phyloP scores from a whole-genome alignment of 2,888 invertebrate genomes.

The Melinopterus prodromus region DNA sequence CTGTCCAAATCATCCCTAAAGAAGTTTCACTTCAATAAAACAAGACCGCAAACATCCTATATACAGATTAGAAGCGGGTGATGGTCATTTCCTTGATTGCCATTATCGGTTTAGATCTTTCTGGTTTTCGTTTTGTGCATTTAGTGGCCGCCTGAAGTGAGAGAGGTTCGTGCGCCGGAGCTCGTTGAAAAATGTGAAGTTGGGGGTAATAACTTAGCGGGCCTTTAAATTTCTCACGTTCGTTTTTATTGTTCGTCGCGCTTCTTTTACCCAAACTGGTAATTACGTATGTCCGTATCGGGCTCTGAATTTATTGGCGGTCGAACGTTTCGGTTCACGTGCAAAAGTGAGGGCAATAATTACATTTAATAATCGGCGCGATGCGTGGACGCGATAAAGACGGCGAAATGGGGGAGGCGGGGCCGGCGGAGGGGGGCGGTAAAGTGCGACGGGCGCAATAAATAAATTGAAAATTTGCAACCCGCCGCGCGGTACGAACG shows the following conservation, averaged over 20 bases:
- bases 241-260: neutral
- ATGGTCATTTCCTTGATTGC: too few species aligned
- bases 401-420: neutral
- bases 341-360: slow-evolving; percentile 35
- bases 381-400: slow-evolving; percentile 4
- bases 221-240: neutral
- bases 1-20: too few species aligned
- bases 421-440: neutral
- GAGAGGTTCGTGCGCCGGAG: neutral
- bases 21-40: too few species aligned
- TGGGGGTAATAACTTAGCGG: neutral
- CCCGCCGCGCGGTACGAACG: slow-evolving; percentile 33
- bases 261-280: neutral
- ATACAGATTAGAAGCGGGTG: too few species aligned
- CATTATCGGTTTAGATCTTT: too few species aligned
- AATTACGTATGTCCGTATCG: neutral
- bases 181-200: neutral
- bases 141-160: neutral
- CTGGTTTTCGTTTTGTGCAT: too few species aligned
- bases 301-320: neutral
- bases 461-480: slow-evolving; percentile 38
- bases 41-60: too few species aligned
- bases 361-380: slow-evolving; percentile 35
- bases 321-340: neutral
- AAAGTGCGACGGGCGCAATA: slow-evolving; percentile 22